Conservation (phyloP, 1,140 invertebrate genomes). For the Plutomurus gul region DNA sequence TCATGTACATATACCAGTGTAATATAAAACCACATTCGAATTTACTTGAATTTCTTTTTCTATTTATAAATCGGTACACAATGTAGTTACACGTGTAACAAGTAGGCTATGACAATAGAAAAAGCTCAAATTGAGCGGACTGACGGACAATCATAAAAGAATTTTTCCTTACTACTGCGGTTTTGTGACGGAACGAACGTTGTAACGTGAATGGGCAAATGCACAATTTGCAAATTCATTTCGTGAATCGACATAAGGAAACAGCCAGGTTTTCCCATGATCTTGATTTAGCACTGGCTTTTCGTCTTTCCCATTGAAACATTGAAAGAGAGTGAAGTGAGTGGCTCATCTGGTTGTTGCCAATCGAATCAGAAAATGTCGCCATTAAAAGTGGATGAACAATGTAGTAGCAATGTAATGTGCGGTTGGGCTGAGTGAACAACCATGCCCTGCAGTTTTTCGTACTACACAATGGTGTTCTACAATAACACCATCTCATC, state of each 20-base stretch:
- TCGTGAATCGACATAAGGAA: constrained; percentile 12
- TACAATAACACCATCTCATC: too few relatives aligned
- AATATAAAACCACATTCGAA: neutral
- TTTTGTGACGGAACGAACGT: neutral
- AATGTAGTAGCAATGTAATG: too few relatives aligned
- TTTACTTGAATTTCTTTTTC: neutral
- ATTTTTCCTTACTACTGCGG: neutral
- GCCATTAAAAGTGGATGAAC: too few relatives aligned
- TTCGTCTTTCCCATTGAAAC: neutral
- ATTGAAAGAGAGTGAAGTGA: neutral
- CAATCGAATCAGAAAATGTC: neutral
- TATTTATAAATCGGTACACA: neutral
- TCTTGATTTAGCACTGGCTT: constrained; percentile 10
- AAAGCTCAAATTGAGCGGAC: neutral
- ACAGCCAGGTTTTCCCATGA: neutral
- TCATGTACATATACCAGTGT: too few relatives aligned
- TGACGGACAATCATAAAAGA: constrained; percentile 16
- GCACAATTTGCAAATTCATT: neutral
- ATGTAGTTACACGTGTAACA: neutral
- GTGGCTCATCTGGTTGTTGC: neutral
- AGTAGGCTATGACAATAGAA: constrained; percentile 17
- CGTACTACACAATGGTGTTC: too few relatives aligned
- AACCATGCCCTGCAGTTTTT: too few relatives aligned
- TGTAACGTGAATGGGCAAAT: neutral
- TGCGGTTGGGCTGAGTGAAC: too few relatives aligned